Evolutionary conservation across 2,888 invertebrate genomes (phyloP), one percentile per base, ranked within the genome.

Genomic region (Lamellibrachia columna): DNA sequence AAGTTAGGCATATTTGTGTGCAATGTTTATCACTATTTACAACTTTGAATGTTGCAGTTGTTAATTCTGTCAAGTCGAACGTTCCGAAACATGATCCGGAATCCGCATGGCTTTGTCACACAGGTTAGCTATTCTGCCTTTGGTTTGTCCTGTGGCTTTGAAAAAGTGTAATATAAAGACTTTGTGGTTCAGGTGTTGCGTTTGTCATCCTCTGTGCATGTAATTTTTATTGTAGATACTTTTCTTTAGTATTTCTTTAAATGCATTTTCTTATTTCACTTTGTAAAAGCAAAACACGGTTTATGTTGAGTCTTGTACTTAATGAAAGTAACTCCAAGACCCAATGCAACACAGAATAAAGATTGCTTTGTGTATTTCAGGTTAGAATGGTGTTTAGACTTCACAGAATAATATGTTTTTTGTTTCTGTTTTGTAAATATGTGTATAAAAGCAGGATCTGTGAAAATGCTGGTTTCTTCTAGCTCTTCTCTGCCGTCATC

Each of bases 401-500:
- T 40, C 40, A 40, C 40, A 40, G 3, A 75, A 75, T 75, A 75
- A 22, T 75, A 11, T 0, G 6, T 22, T 75, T 75, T 91, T 91
- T 91, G 28, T 52, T 58, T 91, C 53, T 53, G 53, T 53, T 11
- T 75, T 2, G 52, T 9, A 55, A 53, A 11, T 11, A 91, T 22
- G n/a, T n/a, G 91, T 15, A 91, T n/a, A 91, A 55, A 40, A 40
- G 55, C 58, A 75, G 52, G 22, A 53, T 90, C 91, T 90, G 1
- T 40, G 53, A 60, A 91, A 28, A n/a, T 75, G 15, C n/a, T n/a
- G 75, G 75, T 75, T 53, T 91, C 91, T 92, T 94, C 8, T 94
- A 96, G 96, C 93, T 96, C 52, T 91, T 95, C 28, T 95, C 96
- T 9, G 95, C 95, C 93, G 93, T 95, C 22, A 94, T 96, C 92